These are phyloP conservation scores for Pseudochromis fuscus DNA, from an alignment of 2,797 vertebrate genomes.

Conservation along the genomic window DNA sequence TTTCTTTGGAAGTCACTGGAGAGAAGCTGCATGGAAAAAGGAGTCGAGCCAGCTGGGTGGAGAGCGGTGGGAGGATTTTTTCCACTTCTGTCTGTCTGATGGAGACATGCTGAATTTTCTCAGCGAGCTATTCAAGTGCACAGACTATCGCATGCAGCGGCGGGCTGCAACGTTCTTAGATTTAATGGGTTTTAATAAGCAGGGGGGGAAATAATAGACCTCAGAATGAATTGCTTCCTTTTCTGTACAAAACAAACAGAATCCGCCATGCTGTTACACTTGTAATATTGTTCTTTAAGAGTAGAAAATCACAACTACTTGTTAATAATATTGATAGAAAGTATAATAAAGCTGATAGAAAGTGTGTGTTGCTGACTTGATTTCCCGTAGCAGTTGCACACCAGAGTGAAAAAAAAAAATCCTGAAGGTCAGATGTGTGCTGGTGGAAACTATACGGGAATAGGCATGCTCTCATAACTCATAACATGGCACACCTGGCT, in stretches of 20 bases:
- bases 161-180: conserved; percentile 7
- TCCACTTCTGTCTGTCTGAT: conserved; percentile 75
- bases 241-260: conserved; percentile 2
- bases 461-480: background rate
- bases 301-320: background rate
- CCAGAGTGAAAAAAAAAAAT: conserved; percentile 1
- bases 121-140: conserved; percentile 49
- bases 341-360: too few species aligned
- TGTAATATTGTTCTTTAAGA: background rate
- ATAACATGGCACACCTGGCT: conserved; percentile 35
- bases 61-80: conserved; percentile 74
- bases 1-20: conserved; percentile 73
- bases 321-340: too few species aligned
- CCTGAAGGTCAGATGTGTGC: conserved; percentile 19
- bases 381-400: too few species aligned
- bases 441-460: background rate
- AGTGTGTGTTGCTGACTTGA: too few species aligned
- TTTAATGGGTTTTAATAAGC: conserved; percentile 26
- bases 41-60: conserved; percentile 74
- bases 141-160: conserved; percentile 35
- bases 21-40: conserved; percentile 76
- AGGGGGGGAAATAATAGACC: background rate
- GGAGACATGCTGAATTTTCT: conserved; percentile 58
- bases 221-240: conserved; percentile 16
- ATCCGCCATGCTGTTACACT: background rate